phyloP scores from a whole-genome alignment of 2,888 invertebrate species.

The Beris morrisii region DNA sequence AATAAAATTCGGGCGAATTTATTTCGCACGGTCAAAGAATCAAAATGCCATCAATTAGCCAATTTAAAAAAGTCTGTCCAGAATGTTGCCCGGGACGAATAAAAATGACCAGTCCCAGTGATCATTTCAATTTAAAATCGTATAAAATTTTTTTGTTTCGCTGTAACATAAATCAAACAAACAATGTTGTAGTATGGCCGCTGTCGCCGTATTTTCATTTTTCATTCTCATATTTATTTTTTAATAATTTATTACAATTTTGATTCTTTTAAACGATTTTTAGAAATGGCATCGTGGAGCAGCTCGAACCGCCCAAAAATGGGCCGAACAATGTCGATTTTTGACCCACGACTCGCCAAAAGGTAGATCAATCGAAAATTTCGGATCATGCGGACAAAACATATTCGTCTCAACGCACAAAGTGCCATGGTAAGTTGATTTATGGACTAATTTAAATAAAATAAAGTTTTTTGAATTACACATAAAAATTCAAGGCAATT shows the following conservation, averaged over 20 bases:
- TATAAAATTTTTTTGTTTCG: not conserved
- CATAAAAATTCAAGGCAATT: too few species aligned
- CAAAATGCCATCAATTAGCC: slow-evolving; percentile 31
- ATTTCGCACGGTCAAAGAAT: slow-evolving; percentile 31
- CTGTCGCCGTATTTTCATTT: too few species aligned
- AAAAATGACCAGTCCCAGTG: not conserved
- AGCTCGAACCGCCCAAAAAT: slow-evolving; percentile 71
- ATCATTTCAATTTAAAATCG: too few species aligned
- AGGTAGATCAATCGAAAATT: slow-evolving; percentile 62
- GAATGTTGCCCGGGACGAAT: not conserved
- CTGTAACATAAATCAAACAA: not conserved
- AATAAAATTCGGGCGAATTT: not conserved
- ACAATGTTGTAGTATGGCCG: too few species aligned
- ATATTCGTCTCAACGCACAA: slow-evolving; percentile 78
- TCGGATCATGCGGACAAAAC: slow-evolving; percentile 79
- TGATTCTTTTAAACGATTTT: slow-evolving; percentile 39
- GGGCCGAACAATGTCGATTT: slow-evolving; percentile 72
- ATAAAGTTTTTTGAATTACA: too few species aligned
- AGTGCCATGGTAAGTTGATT: slow-evolving; percentile 70
- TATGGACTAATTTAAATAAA: too few species aligned
- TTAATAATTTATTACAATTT: slow-evolving; percentile 14
- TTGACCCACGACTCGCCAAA: slow-evolving; percentile 69
- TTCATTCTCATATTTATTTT: slow-evolving; percentile 12
- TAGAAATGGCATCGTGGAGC: slow-evolving; percentile 76
- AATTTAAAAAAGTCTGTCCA: slow-evolving; percentile 26